phyloP scores from a whole-genome alignment of 2,888 invertebrate species.

The Philopedon plagiatum region DNA sequence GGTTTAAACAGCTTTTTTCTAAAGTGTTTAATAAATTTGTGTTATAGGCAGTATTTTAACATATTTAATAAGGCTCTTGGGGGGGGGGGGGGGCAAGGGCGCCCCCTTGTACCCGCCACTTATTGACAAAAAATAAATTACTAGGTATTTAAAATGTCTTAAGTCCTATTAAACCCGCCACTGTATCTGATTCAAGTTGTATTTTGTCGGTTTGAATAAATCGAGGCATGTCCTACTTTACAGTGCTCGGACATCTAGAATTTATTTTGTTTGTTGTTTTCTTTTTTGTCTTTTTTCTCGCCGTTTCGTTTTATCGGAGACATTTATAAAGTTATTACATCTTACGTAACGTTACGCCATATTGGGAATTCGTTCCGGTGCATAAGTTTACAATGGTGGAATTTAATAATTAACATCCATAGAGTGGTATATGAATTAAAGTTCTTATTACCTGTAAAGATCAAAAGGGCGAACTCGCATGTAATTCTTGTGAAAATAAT shows the following conservation, averaged over 20 bases:
- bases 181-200: constrained; percentile 55
- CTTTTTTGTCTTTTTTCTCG: constrained; percentile 41
- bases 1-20: too few species aligned
- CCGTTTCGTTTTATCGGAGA: constrained; percentile 34
- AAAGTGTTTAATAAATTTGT: too few species aligned
- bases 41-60: too few species aligned
- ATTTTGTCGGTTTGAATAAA: constrained; percentile 66
- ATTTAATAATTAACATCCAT: constrained; percentile 4
- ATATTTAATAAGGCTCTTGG: too few species aligned
- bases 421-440: not conserved
- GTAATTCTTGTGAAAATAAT: too few species aligned
- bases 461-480: too few species aligned
- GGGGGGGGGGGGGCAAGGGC: too few species aligned
- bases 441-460: too few species aligned
- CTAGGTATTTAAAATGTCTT: too few species aligned
- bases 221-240: constrained; percentile 67
- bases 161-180: constrained; percentile 58
- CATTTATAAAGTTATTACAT: constrained; percentile 41
- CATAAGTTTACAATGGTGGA: constrained; percentile 21
- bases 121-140: too few species aligned
- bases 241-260: constrained; percentile 62
- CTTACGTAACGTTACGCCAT: constrained; percentile 46
- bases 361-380: constrained; percentile 47
- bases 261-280: constrained; percentile 61
- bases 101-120: too few species aligned